A percentile compares a stretch with the other conserved stretches of the same genome.
phyloP scores from a whole-genome alignment of 2,113 vertebrate genomes.

The Oncorhynchus mykiss region DNA sequence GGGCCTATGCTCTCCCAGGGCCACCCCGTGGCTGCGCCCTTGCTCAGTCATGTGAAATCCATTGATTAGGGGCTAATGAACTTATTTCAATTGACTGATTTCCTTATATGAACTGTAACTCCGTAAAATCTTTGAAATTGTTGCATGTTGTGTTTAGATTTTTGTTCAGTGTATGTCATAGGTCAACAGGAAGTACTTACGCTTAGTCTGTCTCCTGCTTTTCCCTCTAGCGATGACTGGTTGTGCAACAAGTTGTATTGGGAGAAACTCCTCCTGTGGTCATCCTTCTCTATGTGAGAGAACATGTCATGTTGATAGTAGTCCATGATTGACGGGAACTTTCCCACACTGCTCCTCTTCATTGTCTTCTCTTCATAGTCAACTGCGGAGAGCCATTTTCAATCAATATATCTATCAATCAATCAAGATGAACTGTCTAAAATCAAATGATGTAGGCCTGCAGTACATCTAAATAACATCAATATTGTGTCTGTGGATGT shows the following conservation, averaged over 20 bases:
- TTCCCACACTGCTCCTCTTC: constrained; percentile 51
- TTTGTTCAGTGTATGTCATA: no score
- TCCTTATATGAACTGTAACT: no score
- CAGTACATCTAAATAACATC: background rate
- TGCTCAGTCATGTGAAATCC: no score
- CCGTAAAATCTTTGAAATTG: no score
- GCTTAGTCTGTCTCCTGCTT: constrained; percentile 44
- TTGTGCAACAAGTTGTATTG: constrained; percentile 59
- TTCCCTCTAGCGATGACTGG: constrained; percentile 36
- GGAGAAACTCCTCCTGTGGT: constrained; percentile 49
- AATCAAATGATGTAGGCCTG: background rate
- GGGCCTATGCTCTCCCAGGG: no score
- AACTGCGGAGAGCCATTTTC: constrained; percentile 15
- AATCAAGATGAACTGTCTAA: background rate
- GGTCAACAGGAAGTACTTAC: constrained; percentile 47
- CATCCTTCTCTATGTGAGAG: constrained; percentile 53
- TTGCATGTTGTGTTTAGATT: no score
- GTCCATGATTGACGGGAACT: constrained; percentile 62
- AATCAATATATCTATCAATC: background rate
- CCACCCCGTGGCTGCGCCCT: no score
- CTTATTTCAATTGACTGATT: no score
- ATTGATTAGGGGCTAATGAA: no score
- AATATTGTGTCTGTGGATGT: background rate
- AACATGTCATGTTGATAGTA: constrained; percentile 58
- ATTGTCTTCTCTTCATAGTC: constrained; percentile 56